phyloP scores from a whole-genome alignment of 2,797 vertebrate genomes.

The Streptopelia turtur region DNA sequence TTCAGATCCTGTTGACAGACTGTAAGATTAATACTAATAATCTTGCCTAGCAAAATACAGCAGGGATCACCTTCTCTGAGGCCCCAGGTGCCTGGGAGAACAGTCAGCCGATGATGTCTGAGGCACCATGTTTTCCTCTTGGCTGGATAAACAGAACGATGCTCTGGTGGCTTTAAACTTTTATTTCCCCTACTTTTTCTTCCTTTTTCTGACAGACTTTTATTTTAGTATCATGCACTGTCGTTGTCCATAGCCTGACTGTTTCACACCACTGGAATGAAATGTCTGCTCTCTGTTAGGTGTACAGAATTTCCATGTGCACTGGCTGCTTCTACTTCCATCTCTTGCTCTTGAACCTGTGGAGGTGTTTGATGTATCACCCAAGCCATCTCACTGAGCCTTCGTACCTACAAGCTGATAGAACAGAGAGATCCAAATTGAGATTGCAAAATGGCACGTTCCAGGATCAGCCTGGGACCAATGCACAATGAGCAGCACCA shows the following conservation, averaged over 20 bases:
- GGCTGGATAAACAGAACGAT: background rate
- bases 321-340: background rate
- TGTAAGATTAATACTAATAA: conserved; percentile 27
- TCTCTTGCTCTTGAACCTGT: background rate
- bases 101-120: background rate
- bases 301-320: background rate
- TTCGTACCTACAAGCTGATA: background rate
- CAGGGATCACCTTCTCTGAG: background rate
- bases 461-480: background rate
- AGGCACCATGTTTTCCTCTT: background rate
- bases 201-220: background rate
- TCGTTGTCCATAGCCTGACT: background rate
- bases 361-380: background rate
- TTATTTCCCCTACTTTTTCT: background rate
- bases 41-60: background rate
- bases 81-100: background rate
- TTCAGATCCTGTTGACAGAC: conserved; percentile 37
- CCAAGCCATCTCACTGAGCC: background rate
- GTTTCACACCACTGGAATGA: background rate
- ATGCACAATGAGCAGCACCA: background rate
- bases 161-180: background rate
- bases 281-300: background rate
- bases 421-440: background rate
- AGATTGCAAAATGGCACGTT: background rate
- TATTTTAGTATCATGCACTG: background rate